A percentile compares a stretch with the other conserved stretches of the same genome.
Evolutionary conservation across 1,140 invertebrate genomes (phyloP).

Genomic region (Apolygus lucorum): DNA sequence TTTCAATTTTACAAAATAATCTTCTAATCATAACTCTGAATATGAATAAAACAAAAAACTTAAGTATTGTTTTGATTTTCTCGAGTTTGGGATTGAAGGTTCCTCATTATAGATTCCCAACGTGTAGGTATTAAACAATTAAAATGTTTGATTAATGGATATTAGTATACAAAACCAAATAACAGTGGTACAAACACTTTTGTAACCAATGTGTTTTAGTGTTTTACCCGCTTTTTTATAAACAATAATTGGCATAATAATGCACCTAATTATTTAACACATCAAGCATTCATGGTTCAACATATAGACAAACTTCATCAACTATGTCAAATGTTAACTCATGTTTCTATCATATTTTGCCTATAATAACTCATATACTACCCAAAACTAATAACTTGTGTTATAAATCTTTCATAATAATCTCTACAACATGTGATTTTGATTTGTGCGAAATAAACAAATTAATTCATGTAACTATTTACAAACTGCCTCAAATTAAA

Average conservation of each 20-base stretch:
- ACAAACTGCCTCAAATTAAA: too few relatives aligned
- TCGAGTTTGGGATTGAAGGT: neutral
- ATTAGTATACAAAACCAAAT: constrained; percentile 13
- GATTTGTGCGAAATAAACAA: constrained; percentile 30
- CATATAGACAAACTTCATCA: constrained; percentile 19
- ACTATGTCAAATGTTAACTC: constrained; percentile 17
- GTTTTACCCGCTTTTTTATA: constrained; percentile 19
- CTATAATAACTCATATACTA: constrained; percentile 26
- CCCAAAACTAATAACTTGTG: constrained; percentile 29
- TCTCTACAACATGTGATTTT: constrained; percentile 29
- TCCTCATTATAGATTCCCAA: constrained; percentile 6
- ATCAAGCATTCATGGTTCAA: constrained; percentile 21
- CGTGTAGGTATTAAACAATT: constrained; percentile 14
- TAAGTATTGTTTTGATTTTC: neutral
- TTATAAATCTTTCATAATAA: constrained; percentile 27
- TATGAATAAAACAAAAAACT: neutral
- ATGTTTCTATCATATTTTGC: constrained; percentile 12
- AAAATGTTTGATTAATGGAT: constrained; percentile 1
- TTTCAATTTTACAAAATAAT: constrained; percentile 16
- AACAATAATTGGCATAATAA: constrained; percentile 18
- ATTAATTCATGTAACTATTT: constrained; percentile 21
- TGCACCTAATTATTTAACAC: constrained; percentile 18
- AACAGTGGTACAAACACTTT: constrained; percentile 20
- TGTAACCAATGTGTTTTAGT: constrained; percentile 17
- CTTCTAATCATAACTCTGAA: constrained; percentile 1